A percentile compares a stretch with the other conserved stretches of the same genome.
These are phyloP conservation scores for Anisognathus igniventris DNA, from an alignment of 2,797 vertebrate species.

Conservation along the genomic window DNA sequence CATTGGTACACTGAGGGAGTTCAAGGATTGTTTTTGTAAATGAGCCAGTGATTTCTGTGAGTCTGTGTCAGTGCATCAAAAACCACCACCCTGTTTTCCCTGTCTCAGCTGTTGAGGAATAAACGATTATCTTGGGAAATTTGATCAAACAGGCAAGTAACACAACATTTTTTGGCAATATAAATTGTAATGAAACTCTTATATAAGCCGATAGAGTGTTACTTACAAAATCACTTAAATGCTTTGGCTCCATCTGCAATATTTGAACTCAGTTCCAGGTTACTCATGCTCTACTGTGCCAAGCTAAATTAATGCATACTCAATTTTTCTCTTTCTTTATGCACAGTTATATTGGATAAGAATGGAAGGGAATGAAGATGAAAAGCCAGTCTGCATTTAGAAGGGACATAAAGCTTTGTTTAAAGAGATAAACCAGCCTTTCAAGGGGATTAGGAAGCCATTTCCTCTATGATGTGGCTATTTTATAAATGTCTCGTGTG, in stretches of 20 bases:
- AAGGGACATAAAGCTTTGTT: background rate
- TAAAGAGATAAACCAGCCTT: background rate
- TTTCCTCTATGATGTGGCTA: background rate
- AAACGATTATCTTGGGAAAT: background rate
- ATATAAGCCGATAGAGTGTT: background rate
- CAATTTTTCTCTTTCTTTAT: background rate
- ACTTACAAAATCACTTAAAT: background rate
- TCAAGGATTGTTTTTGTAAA: background rate
- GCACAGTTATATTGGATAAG: background rate
- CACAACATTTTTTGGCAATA: background rate
- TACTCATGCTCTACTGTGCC: background rate
- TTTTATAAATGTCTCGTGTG: background rate
- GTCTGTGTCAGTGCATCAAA: background rate
- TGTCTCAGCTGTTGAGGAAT: background rate
- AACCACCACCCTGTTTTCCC: background rate
- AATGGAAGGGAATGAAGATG: background rate
- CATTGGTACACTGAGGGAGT: background rate
- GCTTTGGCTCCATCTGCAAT: background rate
- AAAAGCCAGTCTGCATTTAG: background rate
- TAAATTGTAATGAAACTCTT: background rate
- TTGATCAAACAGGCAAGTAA: background rate
- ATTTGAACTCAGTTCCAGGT: background rate
- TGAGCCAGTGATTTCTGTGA: background rate
- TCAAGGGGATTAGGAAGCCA: background rate
- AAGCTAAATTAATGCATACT: background rate